Evolutionary conservation across 2,797 vertebrate species (phyloP), one percentile per base, ranked within the genome.

Genomic region (Mormyrops attenuatus): DNA sequence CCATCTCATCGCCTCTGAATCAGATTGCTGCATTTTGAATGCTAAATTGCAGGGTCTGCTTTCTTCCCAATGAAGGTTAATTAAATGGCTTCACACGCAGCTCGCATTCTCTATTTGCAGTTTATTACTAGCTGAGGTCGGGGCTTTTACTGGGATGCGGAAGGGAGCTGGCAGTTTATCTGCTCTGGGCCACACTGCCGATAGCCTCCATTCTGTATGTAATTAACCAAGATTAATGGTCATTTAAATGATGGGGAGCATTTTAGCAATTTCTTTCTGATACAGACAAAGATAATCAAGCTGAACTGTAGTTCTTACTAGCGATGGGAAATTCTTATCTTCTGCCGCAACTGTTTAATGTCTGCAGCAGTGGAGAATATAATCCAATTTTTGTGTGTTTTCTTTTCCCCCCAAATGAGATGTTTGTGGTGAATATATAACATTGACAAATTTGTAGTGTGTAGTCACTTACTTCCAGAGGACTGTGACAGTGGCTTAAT

Each of bases 401-500:
- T 38, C 47, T 50, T 85, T 85, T 85, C 6, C 82, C 82, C 3
- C 52, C 53, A 60, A n/a, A 38, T 50, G 73, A 90, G 30, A 87
- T 90, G 63, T 89, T 90, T 87, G 55, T 22, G 47, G 53, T 86
- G 47, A 85, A 47, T 80, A 85, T 66, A 26, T 87, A 66, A 26
- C n/a, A 30, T 52, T 91, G 90, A 60, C 66, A 66, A 87, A 88
- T 84, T 55, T 85, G 88, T 92, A 69, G 87, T 60, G 60, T 90
- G 90, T 52, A 55, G 82, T 69, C 82, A 6, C 8, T 44, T 1
- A 8, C 8, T 44, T 0, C 60, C 88, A 88, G 85, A 87, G 80
- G 80, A 82, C 85, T 80, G 38, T 92, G 89, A 91, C 91, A 77
- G 44, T 38, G 52, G 89, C 88, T 30, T 93, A 91, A 91, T 92